Evolutionary conservation across 2,797 vertebrate species (phyloP).

Genomic region (Menidia menidia): DNA sequence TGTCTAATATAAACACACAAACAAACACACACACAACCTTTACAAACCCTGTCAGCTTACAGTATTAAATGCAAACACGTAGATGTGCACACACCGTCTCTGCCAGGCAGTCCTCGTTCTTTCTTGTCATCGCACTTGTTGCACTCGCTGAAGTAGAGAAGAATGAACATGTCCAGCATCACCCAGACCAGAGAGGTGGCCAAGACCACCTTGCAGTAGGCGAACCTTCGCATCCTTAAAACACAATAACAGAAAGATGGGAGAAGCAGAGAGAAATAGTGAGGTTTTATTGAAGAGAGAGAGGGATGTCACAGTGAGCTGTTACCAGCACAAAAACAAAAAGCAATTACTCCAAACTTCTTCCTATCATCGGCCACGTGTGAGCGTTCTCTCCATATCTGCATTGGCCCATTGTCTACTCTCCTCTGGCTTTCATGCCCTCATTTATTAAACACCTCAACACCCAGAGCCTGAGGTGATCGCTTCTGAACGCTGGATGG

Average conservation of each 20-base stretch:
- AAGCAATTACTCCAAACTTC: slow-evolving; percentile 21
- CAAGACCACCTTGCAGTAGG: slow-evolving; percentile 97
- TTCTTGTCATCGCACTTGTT: slow-evolving; percentile 98
- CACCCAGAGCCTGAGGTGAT: slow-evolving; percentile 24
- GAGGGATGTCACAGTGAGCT: slow-evolving; percentile 13
- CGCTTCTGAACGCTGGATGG: background rate
- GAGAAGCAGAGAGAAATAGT: slow-evolving; percentile 14
- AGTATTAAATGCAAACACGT: slow-evolving; percentile 1
- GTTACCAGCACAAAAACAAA: slow-evolving; percentile 26
- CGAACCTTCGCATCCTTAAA: slow-evolving; percentile 86
- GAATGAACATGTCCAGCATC: slow-evolving; percentile 98
- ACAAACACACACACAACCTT: slow-evolving; percentile 10
- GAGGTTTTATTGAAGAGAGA: slow-evolving; percentile 12
- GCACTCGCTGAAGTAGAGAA: slow-evolving; percentile 91
- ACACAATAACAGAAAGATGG: slow-evolving; percentile 65
- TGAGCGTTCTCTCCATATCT: slow-evolving; percentile 24
- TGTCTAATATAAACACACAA: slow-evolving; percentile 76
- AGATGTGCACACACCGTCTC: slow-evolving; percentile 82
- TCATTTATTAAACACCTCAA: slow-evolving; percentile 54
- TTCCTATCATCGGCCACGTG: slow-evolving; percentile 19
- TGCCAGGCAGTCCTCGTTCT: slow-evolving; percentile 92
- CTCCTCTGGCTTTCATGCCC: slow-evolving; percentile 42
- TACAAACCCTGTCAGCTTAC: background rate
- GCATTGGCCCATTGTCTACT: slow-evolving; percentile 32
- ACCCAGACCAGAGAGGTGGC: slow-evolving; percentile 99